Conservation (phyloP, 2,797 vertebrate species). For the Peromyscus attwateri region DNA sequence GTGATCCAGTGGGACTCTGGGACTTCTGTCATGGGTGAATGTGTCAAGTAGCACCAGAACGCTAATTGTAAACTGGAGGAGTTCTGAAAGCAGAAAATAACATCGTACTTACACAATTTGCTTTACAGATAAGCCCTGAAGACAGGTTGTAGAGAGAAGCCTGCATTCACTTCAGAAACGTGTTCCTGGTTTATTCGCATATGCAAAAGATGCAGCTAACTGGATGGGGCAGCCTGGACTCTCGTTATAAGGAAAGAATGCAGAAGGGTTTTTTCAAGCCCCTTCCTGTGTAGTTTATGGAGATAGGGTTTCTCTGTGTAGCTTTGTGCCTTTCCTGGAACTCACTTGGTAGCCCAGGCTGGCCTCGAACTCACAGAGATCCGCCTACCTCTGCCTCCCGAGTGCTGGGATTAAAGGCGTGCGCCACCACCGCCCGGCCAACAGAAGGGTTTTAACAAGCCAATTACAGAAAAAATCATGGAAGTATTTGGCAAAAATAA, state of each 20-base stretch:
- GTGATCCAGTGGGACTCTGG: neutral
- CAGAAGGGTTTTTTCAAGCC: too few species aligned
- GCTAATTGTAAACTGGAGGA: constrained; percentile 66
- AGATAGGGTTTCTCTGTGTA: too few species aligned
- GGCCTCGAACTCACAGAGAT: too few species aligned
- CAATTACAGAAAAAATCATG: constrained; percentile 60
- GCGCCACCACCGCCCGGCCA: too few species aligned
- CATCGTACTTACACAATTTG: neutral
- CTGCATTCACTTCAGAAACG: constrained; percentile 22
- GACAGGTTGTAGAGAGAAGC: neutral
- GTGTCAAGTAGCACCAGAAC: constrained; percentile 58
- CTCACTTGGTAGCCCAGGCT: too few species aligned
- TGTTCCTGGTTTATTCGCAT: neutral
- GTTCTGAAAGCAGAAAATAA: constrained; percentile 58
- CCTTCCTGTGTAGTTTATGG: too few species aligned
- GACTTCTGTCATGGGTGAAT: constrained; percentile 29
- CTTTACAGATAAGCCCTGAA: neutral
- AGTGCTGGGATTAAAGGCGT: too few species aligned
- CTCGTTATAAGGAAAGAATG: constrained; percentile 40
- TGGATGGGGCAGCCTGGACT: neutral
- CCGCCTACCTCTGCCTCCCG: too few species aligned
- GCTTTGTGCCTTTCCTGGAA: too few species aligned
- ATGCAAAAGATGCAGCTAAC: constrained; percentile 19
- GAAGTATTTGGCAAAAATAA: constrained; percentile 63
- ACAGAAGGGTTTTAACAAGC: constrained; percentile 52